Base-by-base conservation (phyloP, 2,113 vertebrate genomes). In the Actenoides lindsayi region DNA sequence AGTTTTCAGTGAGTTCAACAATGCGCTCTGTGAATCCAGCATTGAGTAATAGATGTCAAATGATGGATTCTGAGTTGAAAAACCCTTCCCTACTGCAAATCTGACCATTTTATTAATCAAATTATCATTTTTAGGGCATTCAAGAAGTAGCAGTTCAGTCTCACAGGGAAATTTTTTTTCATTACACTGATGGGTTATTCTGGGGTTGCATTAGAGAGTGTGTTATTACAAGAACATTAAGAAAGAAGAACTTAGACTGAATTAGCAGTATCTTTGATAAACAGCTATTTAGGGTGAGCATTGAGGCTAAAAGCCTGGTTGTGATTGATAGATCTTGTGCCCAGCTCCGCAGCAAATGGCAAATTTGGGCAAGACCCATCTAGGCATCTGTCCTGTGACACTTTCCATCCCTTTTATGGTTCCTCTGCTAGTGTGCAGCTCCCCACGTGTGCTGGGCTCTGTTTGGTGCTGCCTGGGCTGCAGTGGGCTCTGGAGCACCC, bases 61-160 rank as follows among this genome's bases (percentile, higher is more conserved):
- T 41, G 57, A 97, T 90, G 78, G 87, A 93, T 93, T 92, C 59
- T 8, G 59, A 70, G 70, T 17, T 50, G 86, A 70, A 94, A 94
- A 94, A 85, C 84, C 69, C 89, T 89, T 80, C 10, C 15, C 71
- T 76, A 12, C 71, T 90, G 82, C 65, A 87, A 69, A 93, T 87
- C 79, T 84, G 82, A 57, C 82, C 53, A 64, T 95, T 96, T 96
- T 92, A 90, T 96, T 95, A 82, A 96, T 92, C 90, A 91, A 82
- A 92, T 95, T 83, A 91, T 87, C 85, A 90, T 65, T 92, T 71
- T 30, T 31, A 33, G 13, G 59, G 46, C 88, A 80, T 68, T 80
- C 63, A 74, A 90, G 62, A 87, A 87, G 75, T 24, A 86, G 75
- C 78, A 83, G 73, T 81, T 88, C 37, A 13, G 73, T 79, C 79